Percentiles rank a stretch among this genome's conserved stretches.
Conservation (phyloP, 2,797 vertebrate genomes). For the Poecilia gillii region DNA sequence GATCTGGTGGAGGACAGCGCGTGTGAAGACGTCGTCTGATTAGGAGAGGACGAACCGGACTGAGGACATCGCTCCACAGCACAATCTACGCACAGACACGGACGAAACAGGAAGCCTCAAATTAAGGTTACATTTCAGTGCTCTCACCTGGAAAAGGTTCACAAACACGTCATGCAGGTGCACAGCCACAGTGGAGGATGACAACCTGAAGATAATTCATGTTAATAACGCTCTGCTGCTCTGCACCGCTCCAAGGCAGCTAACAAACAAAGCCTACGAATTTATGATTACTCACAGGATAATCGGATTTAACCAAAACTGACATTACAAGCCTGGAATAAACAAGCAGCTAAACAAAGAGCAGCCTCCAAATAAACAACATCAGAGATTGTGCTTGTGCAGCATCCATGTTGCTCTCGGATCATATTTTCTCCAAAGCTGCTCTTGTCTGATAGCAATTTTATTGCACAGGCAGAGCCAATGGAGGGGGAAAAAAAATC, state of each 20-base stretch:
- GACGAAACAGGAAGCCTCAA: conserved; percentile 17
- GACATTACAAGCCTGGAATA: conserved; percentile 17
- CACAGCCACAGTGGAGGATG: conserved; percentile 20
- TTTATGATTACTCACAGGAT: conserved; percentile 24
- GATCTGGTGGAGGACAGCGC: conserved; percentile 75
- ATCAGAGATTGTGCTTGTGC: background rate
- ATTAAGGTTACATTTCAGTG: background rate
- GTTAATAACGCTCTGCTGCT: conserved; percentile 19
- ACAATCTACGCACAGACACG: conserved; percentile 80
- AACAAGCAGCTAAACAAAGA: conserved; percentile 3
- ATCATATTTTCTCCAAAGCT: background rate
- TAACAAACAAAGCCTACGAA: conserved; percentile 15
- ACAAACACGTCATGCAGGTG: conserved; percentile 24
- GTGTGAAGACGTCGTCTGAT: conserved; percentile 75
- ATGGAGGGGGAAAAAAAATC: background rate
- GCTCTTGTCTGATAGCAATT: background rate
- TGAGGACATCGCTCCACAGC: conserved; percentile 85
- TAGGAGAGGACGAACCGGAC: conserved; percentile 78
- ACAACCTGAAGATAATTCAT: conserved; percentile 45
- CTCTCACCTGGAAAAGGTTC: conserved; percentile 5
- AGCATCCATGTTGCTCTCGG: background rate
- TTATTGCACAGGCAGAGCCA: background rate
- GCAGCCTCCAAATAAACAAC: background rate
- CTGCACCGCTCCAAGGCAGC: conserved; percentile 37
- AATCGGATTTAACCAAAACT: conserved; percentile 38